Percentiles rank a stretch among this genome's conserved stretches.
These are phyloP conservation scores for Hofmannophila pseudospretella DNA, from an alignment of 2,888 invertebrate species.

Conservation along the genomic window DNA sequence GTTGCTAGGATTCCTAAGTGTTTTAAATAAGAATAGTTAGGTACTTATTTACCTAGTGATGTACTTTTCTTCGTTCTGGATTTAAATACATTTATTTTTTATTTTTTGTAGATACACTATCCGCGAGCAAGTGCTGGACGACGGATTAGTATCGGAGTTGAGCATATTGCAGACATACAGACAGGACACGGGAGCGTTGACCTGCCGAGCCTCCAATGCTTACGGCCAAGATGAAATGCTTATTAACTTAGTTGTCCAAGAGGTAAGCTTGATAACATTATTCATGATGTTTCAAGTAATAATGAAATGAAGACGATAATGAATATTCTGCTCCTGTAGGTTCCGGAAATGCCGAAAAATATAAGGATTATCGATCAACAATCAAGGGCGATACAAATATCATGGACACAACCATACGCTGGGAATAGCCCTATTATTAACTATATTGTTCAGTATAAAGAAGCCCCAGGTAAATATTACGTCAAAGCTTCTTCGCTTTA, in stretches of 20 bases:
- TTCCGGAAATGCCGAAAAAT: constrained; percentile 93
- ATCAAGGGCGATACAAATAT: constrained; percentile 89
- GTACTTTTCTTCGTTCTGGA: no score
- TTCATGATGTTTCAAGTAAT: no score
- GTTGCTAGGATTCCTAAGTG: no score
- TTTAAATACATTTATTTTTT: no score
- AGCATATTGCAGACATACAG: constrained; percentile 90
- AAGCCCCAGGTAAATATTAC: constrained; percentile 83
- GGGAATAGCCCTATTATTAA: constrained; percentile 93
- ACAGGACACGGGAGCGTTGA: constrained; percentile 92
- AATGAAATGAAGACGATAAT: not conserved
- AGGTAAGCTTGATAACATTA: constrained; percentile 73
- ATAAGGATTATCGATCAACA: constrained; percentile 90
- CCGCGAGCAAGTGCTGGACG: constrained; percentile 86
- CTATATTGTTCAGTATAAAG: constrained; percentile 93
- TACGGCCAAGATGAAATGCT: constrained; percentile 95
- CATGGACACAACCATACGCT: constrained; percentile 93
- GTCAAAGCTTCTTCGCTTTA: not conserved
- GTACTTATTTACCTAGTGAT: no score
- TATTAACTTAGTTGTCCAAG: constrained; percentile 92
- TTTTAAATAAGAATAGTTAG: no score
- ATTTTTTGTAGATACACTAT: constrained; percentile 79
- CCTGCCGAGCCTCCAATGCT: constrained; percentile 91
- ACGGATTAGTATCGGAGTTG: constrained; percentile 90
- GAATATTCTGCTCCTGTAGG: constrained; percentile 71